These are phyloP conservation scores for Muschampia plurimacula DNA, from an alignment of 2,888 invertebrate species.

Conservation along the genomic window DNA sequence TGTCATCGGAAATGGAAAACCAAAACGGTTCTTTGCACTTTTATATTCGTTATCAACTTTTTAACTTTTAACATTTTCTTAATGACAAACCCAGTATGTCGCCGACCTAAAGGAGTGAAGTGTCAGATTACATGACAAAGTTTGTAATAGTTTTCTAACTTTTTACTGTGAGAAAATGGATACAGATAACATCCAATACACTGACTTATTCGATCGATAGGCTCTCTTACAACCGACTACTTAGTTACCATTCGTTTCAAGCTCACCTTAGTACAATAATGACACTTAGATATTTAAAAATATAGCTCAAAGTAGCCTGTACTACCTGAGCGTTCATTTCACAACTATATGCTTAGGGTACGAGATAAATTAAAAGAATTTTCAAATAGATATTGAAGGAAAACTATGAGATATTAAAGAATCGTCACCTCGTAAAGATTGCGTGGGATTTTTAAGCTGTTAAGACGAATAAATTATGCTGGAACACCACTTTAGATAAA, in stretches of 20 bases:
- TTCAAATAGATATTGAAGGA: slow-evolving; percentile 25
- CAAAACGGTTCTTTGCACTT: no score
- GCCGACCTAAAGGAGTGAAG: slow-evolving; percentile 52
- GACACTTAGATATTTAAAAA: background rate
- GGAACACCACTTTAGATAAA: background rate
- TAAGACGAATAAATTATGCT: slow-evolving; percentile 12
- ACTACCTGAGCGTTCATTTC: background rate
- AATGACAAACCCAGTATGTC: slow-evolving; percentile 43
- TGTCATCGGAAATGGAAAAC: no score
- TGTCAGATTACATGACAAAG: slow-evolving; percentile 76
- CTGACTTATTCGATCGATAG: slow-evolving; percentile 65
- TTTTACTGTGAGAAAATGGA: slow-evolving; percentile 70
- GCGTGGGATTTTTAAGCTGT: slow-evolving; percentile 15
- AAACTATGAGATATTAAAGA: slow-evolving; percentile 32
- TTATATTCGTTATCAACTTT: no score
- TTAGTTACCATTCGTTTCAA: slow-evolving; percentile 41
- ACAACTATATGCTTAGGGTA: slow-evolving; percentile 28
- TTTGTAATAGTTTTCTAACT: slow-evolving; percentile 68
- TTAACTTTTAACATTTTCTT: no score
- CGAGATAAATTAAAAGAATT: slow-evolving; percentile 23
- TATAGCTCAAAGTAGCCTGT: background rate
- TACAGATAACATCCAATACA: slow-evolving; percentile 65
- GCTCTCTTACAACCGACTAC: slow-evolving; percentile 24
- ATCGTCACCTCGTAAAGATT: slow-evolving; percentile 33
- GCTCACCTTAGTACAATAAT: slow-evolving; percentile 1